These are phyloP conservation scores for Xylocopa sonorina DNA, from an alignment of 1,140 invertebrate species.

Conservation along the genomic window DNA sequence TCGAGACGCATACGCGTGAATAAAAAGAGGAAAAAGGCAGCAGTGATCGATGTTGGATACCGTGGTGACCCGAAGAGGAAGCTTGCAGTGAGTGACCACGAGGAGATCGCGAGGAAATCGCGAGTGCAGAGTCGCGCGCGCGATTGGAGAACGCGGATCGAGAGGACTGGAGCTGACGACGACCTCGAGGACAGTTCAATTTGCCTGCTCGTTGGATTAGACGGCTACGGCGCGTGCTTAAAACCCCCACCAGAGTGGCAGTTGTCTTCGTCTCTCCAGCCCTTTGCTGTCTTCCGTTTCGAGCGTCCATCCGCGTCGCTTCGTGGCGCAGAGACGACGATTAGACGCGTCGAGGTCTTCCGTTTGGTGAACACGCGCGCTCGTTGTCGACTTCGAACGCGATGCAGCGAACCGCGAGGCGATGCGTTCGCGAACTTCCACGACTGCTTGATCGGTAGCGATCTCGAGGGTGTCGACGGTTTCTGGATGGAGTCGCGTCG, in stretches of 20 bases:
- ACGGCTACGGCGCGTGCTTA: constrained; percentile 16
- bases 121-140: no score
- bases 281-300: neutral
- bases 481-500: neutral
- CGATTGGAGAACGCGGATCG: no score
- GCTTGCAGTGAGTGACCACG: no score
- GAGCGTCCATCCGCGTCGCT: neutral
- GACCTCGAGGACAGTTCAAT: no score
- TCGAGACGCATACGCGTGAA: constrained; percentile 15
- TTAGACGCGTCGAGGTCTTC: no score
- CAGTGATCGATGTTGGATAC: constrained; percentile 29
- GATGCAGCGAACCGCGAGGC: neutral
- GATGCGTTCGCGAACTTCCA: neutral
- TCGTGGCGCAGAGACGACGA: no score
- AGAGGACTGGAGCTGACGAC: no score
- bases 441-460: constrained; percentile 8
- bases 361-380: neutral
- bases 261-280: neutral
- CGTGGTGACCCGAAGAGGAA: no score
- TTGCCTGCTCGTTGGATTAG: neutral
- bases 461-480: neutral
- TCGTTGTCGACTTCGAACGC: neutral
- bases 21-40: constrained; percentile 15
- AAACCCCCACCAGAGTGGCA: constrained; percentile 4
- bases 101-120: neutral